phyloP scores from a whole-genome alignment of 2,113 vertebrate species.

The Semnornis frantzii region DNA sequence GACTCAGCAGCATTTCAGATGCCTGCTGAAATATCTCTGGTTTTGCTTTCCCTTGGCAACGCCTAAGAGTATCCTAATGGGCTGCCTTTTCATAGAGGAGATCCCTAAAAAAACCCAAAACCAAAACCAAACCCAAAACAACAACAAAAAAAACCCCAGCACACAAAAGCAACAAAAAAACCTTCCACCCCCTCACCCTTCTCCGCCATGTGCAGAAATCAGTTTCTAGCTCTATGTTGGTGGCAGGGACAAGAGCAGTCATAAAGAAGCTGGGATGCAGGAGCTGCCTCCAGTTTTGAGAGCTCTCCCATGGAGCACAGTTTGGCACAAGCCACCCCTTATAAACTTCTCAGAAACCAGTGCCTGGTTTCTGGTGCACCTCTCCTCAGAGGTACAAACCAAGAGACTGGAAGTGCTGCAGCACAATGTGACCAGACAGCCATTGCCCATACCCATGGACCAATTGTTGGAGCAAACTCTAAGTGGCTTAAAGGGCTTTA shows the following conservation, averaged over 20 bases:
- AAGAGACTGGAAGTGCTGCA: not conserved
- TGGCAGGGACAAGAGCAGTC: not conserved
- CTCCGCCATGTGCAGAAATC: not conserved
- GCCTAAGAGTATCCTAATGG: not conserved
- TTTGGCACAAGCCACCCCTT: not conserved
- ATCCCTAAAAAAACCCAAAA: not conserved
- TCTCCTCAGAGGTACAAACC: not conserved
- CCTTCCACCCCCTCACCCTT: not conserved
- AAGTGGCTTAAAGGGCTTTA: not conserved
- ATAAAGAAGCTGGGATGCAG: not conserved
- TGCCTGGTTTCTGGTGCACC: not conserved
- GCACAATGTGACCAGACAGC: not conserved
- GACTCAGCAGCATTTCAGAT: not conserved
- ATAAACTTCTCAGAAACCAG: not conserved
- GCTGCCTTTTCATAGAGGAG: not conserved
- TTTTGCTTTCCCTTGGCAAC: not conserved
- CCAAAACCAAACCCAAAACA: not conserved
- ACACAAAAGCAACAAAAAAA: not conserved
- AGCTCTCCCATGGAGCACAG: rapidly evolving
- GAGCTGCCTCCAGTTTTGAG: not conserved
- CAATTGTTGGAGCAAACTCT: not conserved
- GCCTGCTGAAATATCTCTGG: not conserved
- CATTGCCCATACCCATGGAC: not conserved
- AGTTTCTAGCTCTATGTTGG: not conserved
- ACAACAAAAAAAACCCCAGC: not conserved